A percentile compares a stretch with the other conserved stretches of the same genome.
These are phyloP conservation scores for Cottus gobio DNA, from an alignment of 2,113 vertebrate genomes.

Conservation along the genomic window DNA sequence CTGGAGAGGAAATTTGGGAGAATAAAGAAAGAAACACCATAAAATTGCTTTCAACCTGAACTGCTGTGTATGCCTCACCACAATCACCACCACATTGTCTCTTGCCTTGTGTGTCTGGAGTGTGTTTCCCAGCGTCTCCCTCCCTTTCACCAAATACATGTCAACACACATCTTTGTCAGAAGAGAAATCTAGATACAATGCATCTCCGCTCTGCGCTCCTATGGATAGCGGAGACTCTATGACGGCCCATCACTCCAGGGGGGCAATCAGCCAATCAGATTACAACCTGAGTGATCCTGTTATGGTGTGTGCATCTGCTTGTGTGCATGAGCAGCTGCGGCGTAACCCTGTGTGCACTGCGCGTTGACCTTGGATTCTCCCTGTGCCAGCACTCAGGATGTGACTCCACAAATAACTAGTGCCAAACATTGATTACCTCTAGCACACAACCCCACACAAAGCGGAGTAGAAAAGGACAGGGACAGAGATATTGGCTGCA, in stretches of 20 bases:
- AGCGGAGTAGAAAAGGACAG: conserved; percentile 59
- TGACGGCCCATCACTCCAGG: conserved; percentile 24
- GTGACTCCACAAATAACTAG: conserved; percentile 76
- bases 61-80: background rate
- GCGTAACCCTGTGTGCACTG: conserved; percentile 62
- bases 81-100: background rate
- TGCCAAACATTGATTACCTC: conserved; percentile 78
- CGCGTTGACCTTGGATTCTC: conserved; percentile 75
- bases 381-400: conserved; percentile 74
- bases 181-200: conserved; percentile 9
- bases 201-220: background rate
- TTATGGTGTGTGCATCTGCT: conserved; percentile 42
- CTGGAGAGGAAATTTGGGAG: background rate
- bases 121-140: background rate
- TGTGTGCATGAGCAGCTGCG: conserved; percentile 52
- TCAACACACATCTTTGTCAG: conserved; percentile 41
- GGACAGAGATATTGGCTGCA: conserved; percentile 70
- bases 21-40: background rate
- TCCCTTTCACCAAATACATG: conserved; percentile 27
- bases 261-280: conserved; percentile 44
- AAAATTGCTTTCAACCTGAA: background rate
- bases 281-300: conserved; percentile 36
- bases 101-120: background rate
- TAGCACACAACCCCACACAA: conserved; percentile 61
- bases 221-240: conserved; percentile 6